These are phyloP conservation scores for Tetrao urogallus DNA, from an alignment of 2,113 vertebrate species.

Conservation along the genomic window DNA sequence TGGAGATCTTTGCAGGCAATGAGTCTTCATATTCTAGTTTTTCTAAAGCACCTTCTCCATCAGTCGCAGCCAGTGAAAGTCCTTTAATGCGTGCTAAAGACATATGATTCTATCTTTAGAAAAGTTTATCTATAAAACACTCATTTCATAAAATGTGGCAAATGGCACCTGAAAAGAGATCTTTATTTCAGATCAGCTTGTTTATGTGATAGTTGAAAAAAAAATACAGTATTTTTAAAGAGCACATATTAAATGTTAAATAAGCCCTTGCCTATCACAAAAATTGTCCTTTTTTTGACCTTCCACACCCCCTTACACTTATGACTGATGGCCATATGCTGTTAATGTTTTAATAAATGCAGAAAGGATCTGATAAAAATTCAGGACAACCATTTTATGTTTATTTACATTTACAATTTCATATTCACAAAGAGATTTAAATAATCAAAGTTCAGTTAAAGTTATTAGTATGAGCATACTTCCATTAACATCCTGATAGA, in stretches of 20 bases:
- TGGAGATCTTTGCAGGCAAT: neutral
- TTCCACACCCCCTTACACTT: neutral
- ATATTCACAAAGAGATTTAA: neutral
- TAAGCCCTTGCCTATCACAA: neutral
- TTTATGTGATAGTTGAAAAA: neutral
- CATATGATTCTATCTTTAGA: neutral
- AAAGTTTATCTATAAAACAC: neutral
- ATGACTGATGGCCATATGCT: neutral
- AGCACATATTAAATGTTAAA: neutral
- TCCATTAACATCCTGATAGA: neutral
- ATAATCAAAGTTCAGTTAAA: neutral
- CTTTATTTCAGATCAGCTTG: neutral
- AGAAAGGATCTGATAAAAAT: neutral
- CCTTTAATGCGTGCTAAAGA: neutral
- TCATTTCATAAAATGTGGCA: neutral
- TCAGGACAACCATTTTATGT: neutral
- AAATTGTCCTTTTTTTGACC: neutral
- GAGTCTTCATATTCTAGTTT: accelerated
- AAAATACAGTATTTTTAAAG: neutral
- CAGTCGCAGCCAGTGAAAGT: neutral
- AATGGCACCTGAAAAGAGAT: neutral
- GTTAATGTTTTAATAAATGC: neutral
- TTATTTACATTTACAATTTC: neutral
- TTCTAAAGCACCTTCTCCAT: neutral
- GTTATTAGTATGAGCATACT: neutral